Conservation (phyloP, 1,140 invertebrate species). For the Zaprionus nigranus region DNA sequence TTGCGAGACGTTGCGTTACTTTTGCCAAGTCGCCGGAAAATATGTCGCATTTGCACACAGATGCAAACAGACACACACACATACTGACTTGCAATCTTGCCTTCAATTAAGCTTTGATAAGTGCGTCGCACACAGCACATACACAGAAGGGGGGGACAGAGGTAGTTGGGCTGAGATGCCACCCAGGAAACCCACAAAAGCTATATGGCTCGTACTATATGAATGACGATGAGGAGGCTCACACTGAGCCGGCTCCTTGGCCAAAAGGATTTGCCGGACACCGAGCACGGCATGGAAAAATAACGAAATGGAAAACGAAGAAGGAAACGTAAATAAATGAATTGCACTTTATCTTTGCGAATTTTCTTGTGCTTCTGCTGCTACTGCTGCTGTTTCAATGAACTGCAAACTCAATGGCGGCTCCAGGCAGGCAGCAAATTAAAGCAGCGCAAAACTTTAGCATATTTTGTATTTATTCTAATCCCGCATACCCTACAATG, state of each 20-base stretch:
- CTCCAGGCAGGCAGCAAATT: slow-evolving; percentile 27
- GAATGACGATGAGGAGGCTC: slow-evolving; percentile 56
- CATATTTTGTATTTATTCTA: slow-evolving; percentile 78
- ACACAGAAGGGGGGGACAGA: slow-evolving; percentile 10
- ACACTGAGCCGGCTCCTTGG: slow-evolving; percentile 58
- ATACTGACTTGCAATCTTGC: slow-evolving; percentile 73
- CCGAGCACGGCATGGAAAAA: slow-evolving; percentile 35
- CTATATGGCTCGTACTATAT: slow-evolving; percentile 60
- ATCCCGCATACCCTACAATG: slow-evolving; percentile 56
- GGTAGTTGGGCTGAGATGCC: slow-evolving; percentile 34
- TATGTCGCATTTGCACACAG: slow-evolving; percentile 70
- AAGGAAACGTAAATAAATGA: slow-evolving; percentile 83
- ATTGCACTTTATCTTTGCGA: slow-evolving; percentile 80
- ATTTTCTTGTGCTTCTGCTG: slow-evolving; percentile 62
- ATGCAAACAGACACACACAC: slow-evolving; percentile 18
- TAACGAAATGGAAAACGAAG: slow-evolving; percentile 31
- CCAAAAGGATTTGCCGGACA: slow-evolving; percentile 55
- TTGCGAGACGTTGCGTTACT: slow-evolving; percentile 57
- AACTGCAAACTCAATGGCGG: slow-evolving; percentile 70
- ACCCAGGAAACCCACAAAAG: slow-evolving; percentile 57
- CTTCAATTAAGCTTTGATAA: slow-evolving; percentile 84
- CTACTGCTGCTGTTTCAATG: slow-evolving; percentile 59
- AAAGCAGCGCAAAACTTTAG: slow-evolving; percentile 63
- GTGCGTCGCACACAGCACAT: slow-evolving; percentile 73
- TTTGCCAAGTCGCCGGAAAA: slow-evolving; percentile 81